A percentile compares a stretch with the other conserved stretches of the same genome.
Conservation (phyloP, 2,888 invertebrate genomes). For the Quadriops clusia region DNA sequence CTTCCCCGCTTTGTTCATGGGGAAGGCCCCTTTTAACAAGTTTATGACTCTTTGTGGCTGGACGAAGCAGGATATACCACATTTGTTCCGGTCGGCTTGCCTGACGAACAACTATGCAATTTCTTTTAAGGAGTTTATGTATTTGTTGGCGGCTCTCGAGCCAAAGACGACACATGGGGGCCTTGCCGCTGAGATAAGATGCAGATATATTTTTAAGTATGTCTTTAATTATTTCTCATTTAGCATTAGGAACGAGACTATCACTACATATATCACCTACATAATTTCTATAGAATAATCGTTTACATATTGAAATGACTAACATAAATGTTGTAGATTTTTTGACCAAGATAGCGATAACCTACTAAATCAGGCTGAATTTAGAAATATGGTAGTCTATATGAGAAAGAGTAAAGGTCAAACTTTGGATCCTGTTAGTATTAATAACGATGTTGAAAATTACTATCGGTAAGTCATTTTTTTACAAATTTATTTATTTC, state of each 20-base stretch:
- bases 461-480: too few relatives aligned
- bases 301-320: constrained; percentile 6
- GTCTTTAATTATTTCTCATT: constrained; percentile 14
- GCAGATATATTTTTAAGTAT: constrained; percentile 56
- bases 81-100: constrained; percentile 44
- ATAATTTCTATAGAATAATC: constrained; percentile 2
- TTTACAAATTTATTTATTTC: neutral
- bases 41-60: constrained; percentile 47
- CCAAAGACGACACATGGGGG: constrained; percentile 49
- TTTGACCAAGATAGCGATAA: constrained; percentile 44
- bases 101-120: constrained; percentile 39
- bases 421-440: constrained; percentile 40
- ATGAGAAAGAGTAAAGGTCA: constrained; percentile 43
- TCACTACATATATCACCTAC: too few relatives aligned
- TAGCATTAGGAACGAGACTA: constrained; percentile 5
- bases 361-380: constrained; percentile 44
- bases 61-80: constrained; percentile 35
- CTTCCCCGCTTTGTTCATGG: constrained; percentile 48
- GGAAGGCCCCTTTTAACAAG: constrained; percentile 40
- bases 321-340: constrained; percentile 38
- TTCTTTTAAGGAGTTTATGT: constrained; percentile 44
- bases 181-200: constrained; percentile 55
- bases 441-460: constrained; percentile 49
- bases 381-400: constrained; percentile 45
- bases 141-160: constrained; percentile 53